Evolutionary conservation across 2,888 invertebrate genomes (phyloP), one percentile per base, ranked within the genome.

Genomic region (Polietes domitor): DNA sequence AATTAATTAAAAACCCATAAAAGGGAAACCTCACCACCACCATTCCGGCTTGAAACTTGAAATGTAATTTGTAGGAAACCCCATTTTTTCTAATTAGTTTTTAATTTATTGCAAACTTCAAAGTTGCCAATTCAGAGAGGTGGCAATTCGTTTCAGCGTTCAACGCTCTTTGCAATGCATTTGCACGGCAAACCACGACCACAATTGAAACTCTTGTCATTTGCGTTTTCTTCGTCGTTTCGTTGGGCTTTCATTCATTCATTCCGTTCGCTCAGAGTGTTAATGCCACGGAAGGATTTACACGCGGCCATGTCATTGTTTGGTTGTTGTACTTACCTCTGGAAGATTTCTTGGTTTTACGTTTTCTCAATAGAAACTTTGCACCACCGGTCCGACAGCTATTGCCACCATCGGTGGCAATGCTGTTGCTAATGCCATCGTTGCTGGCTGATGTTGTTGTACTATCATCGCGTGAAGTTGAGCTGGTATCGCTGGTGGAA

Each of bases 401-500:
- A 76, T 76, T 61, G 43, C 75, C 79, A 41, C 37, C 68, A 68
- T 68, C 37, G 68, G 41, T 68, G 65, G 19, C 15, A 41, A 41
- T 77, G 74, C 78, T 80, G 75, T 71, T 47, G 37, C 75, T 83
- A 50, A 77, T 85, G 68, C 76, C 85, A 72, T 85, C 86, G 41
- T 82, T 84, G 32, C 82, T 85, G 47, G 77, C 71, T 53, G 82
- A 74, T 63, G 77, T 80, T 55, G 86, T 86, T 80, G 83, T 86
- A 86, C 88, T 88, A 83, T 87, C 89, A 86, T 90, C 87, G 73
- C 87, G 88, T 75, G 89, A 89, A 82, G 87, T 88, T 73, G 91
- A 89, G 87, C 91, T 91, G 71, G 92, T 90, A 87, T 91, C 91
- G 88, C 91, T 91, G 79, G 87, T 88, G 61, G 88, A 88, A 87